These are phyloP conservation scores for Gallirallus australis DNA, from an alignment of 2,797 vertebrate species.

Conservation along the genomic window DNA sequence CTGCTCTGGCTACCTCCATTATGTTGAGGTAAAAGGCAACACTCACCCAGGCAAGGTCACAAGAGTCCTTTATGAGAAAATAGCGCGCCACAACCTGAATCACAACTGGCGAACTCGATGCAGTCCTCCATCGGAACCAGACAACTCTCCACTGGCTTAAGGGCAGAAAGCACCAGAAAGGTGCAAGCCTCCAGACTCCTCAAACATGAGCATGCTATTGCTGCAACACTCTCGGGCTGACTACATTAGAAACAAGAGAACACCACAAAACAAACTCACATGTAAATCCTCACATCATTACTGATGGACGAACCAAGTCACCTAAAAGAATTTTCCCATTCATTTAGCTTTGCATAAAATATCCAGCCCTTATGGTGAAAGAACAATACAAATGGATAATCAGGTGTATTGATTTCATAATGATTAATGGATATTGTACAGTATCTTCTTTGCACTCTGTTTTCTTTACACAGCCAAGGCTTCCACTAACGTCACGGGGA, in stretches of 20 bases:
- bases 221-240: slow-evolving; percentile 10
- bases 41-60: slow-evolving; percentile 55
- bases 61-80: slow-evolving; percentile 18
- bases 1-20: not conserved
- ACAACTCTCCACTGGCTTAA: not conserved
- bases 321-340: not conserved
- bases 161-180: not conserved
- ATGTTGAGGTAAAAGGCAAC: slow-evolving; percentile 16
- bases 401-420: slow-evolving; percentile 67
- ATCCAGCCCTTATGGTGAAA: not conserved
- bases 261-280: not conserved
- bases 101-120: not conserved
- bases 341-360: not conserved
- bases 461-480: slow-evolving; percentile 28
- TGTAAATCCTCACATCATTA: slow-evolving; percentile 1
- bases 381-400: slow-evolving; percentile 56
- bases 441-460: slow-evolving; percentile 37
- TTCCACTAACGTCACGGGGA: slow-evolving; percentile 34
- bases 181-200: not conserved
- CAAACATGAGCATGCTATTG: not conserved
- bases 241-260: slow-evolving; percentile 33
- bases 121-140: not conserved
- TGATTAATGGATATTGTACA: slow-evolving; percentile 62
- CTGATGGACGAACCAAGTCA: slow-evolving; percentile 5
- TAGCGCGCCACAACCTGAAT: not conserved